phyloP scores from a whole-genome alignment of 2,113 vertebrate species.

The Theristicus caerulescens region DNA sequence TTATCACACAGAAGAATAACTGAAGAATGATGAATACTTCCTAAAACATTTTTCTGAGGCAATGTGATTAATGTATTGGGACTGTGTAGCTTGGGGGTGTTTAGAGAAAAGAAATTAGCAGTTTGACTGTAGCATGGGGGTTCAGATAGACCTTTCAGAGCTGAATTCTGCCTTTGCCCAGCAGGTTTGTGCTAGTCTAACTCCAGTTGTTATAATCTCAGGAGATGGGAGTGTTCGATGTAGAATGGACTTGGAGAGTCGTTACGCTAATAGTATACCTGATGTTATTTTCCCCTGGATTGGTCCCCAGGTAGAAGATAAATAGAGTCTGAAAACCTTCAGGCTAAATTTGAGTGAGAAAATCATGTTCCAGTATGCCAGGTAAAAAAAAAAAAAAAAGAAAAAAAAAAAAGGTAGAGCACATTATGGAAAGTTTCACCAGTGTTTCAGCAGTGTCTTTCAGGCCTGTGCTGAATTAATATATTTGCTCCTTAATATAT shows the following conservation, averaged over 20 bases:
- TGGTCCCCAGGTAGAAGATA: neutral
- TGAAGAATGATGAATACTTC: neutral
- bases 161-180: neutral
- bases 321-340: neutral
- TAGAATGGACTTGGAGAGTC: neutral
- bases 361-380: fast-evolving
- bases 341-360: neutral
- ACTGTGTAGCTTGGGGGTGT: neutral
- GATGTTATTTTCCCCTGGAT: neutral
- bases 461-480: neutral
- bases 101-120: neutral
- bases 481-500: neutral
- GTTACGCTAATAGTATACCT: neutral
- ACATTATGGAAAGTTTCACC: neutral
- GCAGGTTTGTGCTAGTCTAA: neutral
- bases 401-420: neutral
- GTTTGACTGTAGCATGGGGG: neutral
- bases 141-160: neutral
- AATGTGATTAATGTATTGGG: neutral
- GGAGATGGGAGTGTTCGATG: neutral
- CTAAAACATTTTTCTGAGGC: neutral
- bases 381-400: neutral
- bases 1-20: neutral
- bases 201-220: neutral
- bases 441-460: neutral